Evolutionary conservation across 2,113 vertebrate species (phyloP).

Genomic region (Gambusia affinis): DNA sequence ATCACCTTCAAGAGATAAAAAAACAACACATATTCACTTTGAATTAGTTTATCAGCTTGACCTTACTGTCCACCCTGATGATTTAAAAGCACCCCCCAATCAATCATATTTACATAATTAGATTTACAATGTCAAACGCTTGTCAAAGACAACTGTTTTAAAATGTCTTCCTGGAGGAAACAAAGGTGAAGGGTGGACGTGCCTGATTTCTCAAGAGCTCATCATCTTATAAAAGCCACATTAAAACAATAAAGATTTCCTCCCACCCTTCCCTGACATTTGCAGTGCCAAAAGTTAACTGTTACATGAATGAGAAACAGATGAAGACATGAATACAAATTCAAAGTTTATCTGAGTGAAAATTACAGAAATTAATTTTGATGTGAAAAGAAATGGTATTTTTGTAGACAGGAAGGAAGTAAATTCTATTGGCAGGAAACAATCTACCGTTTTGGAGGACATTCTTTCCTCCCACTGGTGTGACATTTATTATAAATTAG

Average conservation of each 20-base stretch:
- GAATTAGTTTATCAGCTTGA: constrained; percentile 61
- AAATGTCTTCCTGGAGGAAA: constrained; percentile 17
- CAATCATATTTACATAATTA: constrained; percentile 68
- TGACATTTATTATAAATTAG: constrained; percentile 50
- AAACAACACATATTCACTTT: constrained; percentile 37
- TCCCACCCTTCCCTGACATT: background rate
- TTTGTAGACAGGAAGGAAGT: constrained; percentile 30
- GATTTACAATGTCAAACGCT: constrained; percentile 63
- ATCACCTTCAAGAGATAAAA: constrained; percentile 41
- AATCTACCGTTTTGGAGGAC: constrained; percentile 2
- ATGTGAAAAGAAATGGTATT: constrained; percentile 17
- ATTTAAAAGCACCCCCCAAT: constrained; percentile 51
- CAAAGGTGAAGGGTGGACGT: constrained; percentile 38
- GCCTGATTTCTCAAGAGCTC: constrained; percentile 11
- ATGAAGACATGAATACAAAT: background rate
- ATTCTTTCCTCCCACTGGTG: constrained; percentile 6
- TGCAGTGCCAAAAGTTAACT: background rate
- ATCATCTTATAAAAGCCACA: background rate
- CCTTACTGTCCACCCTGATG: constrained; percentile 30
- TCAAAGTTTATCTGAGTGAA: background rate
- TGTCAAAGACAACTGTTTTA: constrained; percentile 45
- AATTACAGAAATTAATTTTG: background rate
- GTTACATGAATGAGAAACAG: background rate
- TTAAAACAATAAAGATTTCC: background rate
- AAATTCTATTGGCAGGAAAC: constrained; percentile 14